A percentile compares a stretch with the other conserved stretches of the same genome.
Conservation (phyloP, 2,888 invertebrate genomes). For the Phengaris arion region DNA sequence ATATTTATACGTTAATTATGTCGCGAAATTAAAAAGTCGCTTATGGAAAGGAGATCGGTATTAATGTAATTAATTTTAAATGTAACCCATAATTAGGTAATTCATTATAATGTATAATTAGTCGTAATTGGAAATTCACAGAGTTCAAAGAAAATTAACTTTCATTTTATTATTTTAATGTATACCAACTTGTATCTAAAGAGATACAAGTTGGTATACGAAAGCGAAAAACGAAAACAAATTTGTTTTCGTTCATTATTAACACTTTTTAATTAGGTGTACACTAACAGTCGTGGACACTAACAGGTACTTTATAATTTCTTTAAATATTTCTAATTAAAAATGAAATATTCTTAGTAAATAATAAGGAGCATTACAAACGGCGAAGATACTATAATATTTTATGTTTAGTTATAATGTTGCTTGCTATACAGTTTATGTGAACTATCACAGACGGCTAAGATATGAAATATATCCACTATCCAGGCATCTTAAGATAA, state of each 20-base stretch:
- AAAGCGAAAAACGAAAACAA: no score
- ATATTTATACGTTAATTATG: not conserved
- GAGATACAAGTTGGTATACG: no score
- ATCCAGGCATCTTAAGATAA: no score
- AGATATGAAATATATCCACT: no score
- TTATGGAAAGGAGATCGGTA: not conserved
- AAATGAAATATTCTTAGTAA: no score
- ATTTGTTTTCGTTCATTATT: not conserved
- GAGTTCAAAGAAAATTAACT: not conserved
- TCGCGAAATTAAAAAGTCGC: not conserved
- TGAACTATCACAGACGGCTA: no score
- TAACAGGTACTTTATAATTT: not conserved
- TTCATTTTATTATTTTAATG: not conserved
- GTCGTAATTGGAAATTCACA: not conserved
- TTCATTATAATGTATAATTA: not conserved
- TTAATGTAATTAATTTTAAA: not conserved
- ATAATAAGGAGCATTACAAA: no score
- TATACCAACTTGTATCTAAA: not conserved
- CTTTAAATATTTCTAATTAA: no score
- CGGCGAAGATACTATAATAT: no score
- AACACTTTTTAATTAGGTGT: not conserved
- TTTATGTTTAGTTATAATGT: no score
- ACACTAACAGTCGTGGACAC: not conserved
- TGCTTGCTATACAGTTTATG: no score
- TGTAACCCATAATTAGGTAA: not conserved